Evolutionary conservation across 1,140 invertebrate genomes (phyloP).

Genomic region (Latrodectus geometricus): DNA sequence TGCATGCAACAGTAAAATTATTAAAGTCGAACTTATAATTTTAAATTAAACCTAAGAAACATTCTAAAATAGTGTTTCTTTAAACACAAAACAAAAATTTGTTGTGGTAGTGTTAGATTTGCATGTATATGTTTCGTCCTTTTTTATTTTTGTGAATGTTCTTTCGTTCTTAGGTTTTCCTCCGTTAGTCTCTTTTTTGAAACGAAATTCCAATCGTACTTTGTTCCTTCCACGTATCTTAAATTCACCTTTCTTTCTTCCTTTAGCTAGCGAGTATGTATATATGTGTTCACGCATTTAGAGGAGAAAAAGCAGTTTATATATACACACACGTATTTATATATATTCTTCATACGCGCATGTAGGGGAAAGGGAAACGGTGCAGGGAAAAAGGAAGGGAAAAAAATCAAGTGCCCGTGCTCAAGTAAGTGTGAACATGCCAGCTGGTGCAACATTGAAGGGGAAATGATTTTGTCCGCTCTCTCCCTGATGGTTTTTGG

Average conservation of each 20-base stretch:
- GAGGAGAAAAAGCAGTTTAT: neutral
- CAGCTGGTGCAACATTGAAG: slow-evolving; percentile 54
- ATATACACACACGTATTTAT: neutral
- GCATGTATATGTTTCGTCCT: neutral
- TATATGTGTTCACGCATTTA: neutral
- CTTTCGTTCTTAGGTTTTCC: neutral
- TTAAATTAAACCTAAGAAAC: too few species aligned
- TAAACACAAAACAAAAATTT: neutral
- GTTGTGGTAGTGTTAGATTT: neutral
- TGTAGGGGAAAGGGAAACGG: neutral
- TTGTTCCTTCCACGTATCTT: neutral
- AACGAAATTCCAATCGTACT: neutral
- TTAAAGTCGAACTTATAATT: too few species aligned
- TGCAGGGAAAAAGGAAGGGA: neutral
- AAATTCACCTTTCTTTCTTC: neutral
- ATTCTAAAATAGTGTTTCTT: neutral
- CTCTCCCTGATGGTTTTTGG: slow-evolving; percentile 10
- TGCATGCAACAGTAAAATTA: too few species aligned
- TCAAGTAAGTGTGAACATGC: slow-evolving; percentile 53
- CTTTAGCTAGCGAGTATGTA: neutral
- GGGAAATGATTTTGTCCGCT: slow-evolving; percentile 53
- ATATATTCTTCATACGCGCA: neutral
- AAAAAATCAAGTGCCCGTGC: slow-evolving; percentile 25
- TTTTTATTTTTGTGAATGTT: neutral
- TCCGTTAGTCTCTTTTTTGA: neutral